phyloP scores from a whole-genome alignment of 2,888 invertebrate genomes.

The Torymus tubicola region DNA sequence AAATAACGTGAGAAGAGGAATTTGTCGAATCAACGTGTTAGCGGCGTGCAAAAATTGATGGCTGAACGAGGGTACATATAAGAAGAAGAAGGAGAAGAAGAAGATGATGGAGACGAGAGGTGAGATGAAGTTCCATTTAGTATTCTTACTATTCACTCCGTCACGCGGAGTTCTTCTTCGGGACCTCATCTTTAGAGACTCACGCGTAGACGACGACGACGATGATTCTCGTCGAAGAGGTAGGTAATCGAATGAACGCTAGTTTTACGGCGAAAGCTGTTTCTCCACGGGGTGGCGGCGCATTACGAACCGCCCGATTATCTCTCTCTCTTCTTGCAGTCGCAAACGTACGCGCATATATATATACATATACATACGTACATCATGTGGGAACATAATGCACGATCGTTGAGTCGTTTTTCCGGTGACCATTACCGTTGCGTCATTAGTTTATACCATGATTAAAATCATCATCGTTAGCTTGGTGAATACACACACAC shows the following conservation, averaged over 20 bases:
- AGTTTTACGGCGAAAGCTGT: slow-evolving; percentile 7
- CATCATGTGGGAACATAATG: slow-evolving; percentile 8
- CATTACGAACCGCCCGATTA: slow-evolving; percentile 5
- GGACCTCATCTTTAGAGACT: too few relatives aligned
- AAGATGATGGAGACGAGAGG: too few relatives aligned
- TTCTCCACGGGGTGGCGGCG: not conserved
- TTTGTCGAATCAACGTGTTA: slow-evolving; percentile 36
- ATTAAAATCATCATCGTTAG: not conserved
- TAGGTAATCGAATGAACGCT: not conserved
- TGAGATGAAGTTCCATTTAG: slow-evolving; percentile 15
- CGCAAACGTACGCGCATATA: too few relatives aligned
- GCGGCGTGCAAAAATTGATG: slow-evolving; percentile 12
- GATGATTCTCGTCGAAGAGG: too few relatives aligned
- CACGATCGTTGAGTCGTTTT: slow-evolving; percentile 6
- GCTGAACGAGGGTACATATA: not conserved
- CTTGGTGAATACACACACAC: too few relatives aligned
- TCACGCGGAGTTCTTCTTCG: not conserved
- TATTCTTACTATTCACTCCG: not conserved
- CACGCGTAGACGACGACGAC: too few relatives aligned
- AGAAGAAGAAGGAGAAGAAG: not conserved
- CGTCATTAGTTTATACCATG: slow-evolving; percentile 5
- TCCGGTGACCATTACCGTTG: not conserved
- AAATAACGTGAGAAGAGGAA: slow-evolving; percentile 44
- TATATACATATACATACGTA: not conserved
- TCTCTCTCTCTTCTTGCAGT: not conserved